Base-by-base conservation (phyloP, 1,140 invertebrate species). In the Bombus soroeensis region DNA sequence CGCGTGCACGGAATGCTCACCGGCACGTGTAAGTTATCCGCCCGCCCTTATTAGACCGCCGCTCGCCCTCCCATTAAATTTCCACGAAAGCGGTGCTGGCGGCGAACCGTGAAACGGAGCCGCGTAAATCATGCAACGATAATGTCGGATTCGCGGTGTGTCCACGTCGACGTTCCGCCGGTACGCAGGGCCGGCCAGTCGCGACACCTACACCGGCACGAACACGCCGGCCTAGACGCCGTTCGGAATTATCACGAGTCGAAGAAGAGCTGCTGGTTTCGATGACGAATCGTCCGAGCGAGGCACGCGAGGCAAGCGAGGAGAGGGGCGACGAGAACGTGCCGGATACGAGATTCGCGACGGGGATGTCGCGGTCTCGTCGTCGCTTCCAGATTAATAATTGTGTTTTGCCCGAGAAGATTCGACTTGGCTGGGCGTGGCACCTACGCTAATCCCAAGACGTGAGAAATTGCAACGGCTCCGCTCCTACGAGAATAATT, bases 61-160 rank as follows among this genome's bases (percentile, higher is more conserved):
- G 41, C 53, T 64, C 32, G 87, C 32, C 66, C 66, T 62, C 22
- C 90, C 92, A 93, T 94, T 94, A 94, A 94, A 94, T 94, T 93
- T 93, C 84, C 89, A 76, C 87, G 91, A 93, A 94, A 93, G 90
- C 91, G 93, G 92, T 93, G 18, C 18, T 22, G n/a, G n/a, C 34
- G 93, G 93, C 90, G 92, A 93, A 92, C 88, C 92, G 90, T 93
- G 92, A 93, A 94, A 94, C 93, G 93, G 91, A 94, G 90, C 91
- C 78, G 92, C 88, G 92, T 94, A 94, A 94, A 94, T 94, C 94
- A 94, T 88, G 84, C 87, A 83, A 92, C 93, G 93, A 94, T 94
- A 94, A 94, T 94, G 92, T 93, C 93, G 93, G 93, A 94, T 93
- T 92, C 93, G 39, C 41, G 72, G 25, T 92, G 92, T 91, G 93